phyloP scores from a whole-genome alignment of 1,140 invertebrate species.

The Drosophila oshimai region DNA sequence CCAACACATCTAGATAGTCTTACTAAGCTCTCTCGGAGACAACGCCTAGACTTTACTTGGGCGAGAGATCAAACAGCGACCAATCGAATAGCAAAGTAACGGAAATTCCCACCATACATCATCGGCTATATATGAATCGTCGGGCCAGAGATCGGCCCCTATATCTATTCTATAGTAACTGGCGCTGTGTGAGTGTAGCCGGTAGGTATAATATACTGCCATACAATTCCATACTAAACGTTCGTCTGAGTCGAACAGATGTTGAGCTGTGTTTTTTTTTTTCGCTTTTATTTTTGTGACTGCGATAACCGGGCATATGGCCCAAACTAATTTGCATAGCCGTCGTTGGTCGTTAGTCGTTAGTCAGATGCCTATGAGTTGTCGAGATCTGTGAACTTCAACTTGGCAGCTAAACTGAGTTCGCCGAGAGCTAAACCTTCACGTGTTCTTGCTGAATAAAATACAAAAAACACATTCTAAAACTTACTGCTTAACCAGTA shows the following conservation, averaged over 20 bases:
- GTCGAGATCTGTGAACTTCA: slow-evolving; percentile 36
- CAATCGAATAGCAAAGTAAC: slow-evolving; percentile 55
- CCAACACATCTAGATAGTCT: background rate
- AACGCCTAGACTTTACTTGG: slow-evolving; percentile 10
- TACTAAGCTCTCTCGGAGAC: slow-evolving; percentile 16
- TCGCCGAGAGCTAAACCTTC: background rate
- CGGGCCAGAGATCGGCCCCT: slow-evolving; percentile 21
- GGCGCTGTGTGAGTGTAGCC: background rate
- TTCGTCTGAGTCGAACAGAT: slow-evolving; percentile 21
- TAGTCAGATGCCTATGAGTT: slow-evolving; percentile 40
- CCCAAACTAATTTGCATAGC: slow-evolving; percentile 43
- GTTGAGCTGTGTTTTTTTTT: background rate
- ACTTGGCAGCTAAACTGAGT: slow-evolving; percentile 18
- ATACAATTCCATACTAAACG: slow-evolving; percentile 1
- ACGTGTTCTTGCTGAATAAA: background rate
- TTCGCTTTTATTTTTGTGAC: slow-evolving; percentile 4
- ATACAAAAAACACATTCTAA: too few relatives aligned
- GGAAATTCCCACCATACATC: slow-evolving; percentile 79
- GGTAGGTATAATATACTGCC: slow-evolving; percentile 7
- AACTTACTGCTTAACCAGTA: background rate
- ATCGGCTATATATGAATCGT: slow-evolving; percentile 56
- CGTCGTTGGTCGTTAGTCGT: slow-evolving; percentile 39
- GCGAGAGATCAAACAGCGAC: slow-evolving; percentile 24
- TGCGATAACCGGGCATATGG: slow-evolving; percentile 41
- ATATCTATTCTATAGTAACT: slow-evolving; percentile 35